Conservation (phyloP, 2,888 invertebrate species). For the Antitype chi region DNA sequence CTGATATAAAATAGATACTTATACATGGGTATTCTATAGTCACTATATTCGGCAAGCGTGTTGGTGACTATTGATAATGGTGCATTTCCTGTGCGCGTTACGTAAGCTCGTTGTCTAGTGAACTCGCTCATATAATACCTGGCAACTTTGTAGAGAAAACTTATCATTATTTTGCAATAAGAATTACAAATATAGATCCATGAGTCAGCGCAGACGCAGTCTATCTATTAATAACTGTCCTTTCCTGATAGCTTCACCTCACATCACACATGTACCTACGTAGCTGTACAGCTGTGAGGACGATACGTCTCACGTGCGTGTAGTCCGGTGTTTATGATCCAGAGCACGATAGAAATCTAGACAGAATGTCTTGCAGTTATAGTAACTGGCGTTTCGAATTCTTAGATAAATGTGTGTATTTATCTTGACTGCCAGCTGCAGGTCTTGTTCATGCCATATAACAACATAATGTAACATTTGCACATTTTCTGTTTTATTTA, state of each 20-base stretch:
- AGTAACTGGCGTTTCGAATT: slow-evolving; percentile 8
- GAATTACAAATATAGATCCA: slow-evolving; percentile 36
- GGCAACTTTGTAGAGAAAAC: slow-evolving; percentile 17
- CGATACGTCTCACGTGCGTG: slow-evolving; percentile 30
- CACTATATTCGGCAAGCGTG: neutral
- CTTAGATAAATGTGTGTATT: slow-evolving; percentile 6
- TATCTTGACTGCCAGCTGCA: slow-evolving; percentile 6
- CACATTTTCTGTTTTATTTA: neutral
- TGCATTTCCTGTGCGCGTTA: neutral
- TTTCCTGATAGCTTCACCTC: slow-evolving; percentile 44
- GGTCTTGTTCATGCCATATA: slow-evolving; percentile 1
- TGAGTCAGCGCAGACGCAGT: slow-evolving; percentile 35
- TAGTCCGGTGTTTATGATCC: slow-evolving; percentile 22
- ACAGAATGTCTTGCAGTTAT: slow-evolving; percentile 27
- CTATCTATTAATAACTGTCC: slow-evolving; percentile 38
- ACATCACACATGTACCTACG: neutral
- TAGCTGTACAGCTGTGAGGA: neutral
- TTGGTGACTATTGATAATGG: neutral
- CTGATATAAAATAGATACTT: neutral
- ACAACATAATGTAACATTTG: neutral
- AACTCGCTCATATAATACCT: neutral
- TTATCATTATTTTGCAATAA: slow-evolving; percentile 35
- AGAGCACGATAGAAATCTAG: slow-evolving; percentile 36
- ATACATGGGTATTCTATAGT: neutral
- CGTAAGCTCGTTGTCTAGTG: neutral